Evolutionary conservation across 2,888 invertebrate species (phyloP).

Genomic region (Phrixothrix hirtus): DNA sequence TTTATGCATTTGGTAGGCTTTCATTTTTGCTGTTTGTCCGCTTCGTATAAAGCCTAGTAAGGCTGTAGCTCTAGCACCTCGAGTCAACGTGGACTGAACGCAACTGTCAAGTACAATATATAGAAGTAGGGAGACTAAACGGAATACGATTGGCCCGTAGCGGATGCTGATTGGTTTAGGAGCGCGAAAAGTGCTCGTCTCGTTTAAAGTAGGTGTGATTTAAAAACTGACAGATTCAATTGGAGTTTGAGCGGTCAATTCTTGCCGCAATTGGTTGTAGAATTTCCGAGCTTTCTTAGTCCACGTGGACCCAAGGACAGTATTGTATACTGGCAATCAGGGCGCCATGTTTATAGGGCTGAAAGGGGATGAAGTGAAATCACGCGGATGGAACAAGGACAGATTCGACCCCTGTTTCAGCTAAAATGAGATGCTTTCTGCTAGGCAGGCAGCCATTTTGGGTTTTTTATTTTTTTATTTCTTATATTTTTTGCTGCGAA

Average conservation of each 20-base stretch:
- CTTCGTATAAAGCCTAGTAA: constrained; percentile 56
- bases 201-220: constrained; percentile 51
- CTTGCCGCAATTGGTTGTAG: constrained; percentile 35
- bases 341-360: constrained; percentile 60
- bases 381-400: constrained; percentile 58
- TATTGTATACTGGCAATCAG: constrained; percentile 59
- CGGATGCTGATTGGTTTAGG: constrained; percentile 37
- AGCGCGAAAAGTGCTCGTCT: constrained; percentile 41
- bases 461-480: constrained; percentile 65
- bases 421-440: constrained; percentile 60
- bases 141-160: constrained; percentile 43
- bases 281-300: constrained; percentile 38
- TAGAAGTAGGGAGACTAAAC: constrained; percentile 37
- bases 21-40: constrained; percentile 57
- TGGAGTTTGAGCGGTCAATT: constrained; percentile 1
- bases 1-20: constrained; percentile 56
- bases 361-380: constrained; percentile 58
- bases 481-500: constrained; percentile 56
- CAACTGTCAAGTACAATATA: constrained; percentile 44
- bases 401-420: constrained; percentile 57
- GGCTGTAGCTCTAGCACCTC: constrained; percentile 55
- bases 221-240: constrained; percentile 11
- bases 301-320: constrained; percentile 55
- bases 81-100: constrained; percentile 55
- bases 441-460: constrained; percentile 73